Conservation (phyloP, 2,113 vertebrate species). For the Podocnemis expansa region DNA sequence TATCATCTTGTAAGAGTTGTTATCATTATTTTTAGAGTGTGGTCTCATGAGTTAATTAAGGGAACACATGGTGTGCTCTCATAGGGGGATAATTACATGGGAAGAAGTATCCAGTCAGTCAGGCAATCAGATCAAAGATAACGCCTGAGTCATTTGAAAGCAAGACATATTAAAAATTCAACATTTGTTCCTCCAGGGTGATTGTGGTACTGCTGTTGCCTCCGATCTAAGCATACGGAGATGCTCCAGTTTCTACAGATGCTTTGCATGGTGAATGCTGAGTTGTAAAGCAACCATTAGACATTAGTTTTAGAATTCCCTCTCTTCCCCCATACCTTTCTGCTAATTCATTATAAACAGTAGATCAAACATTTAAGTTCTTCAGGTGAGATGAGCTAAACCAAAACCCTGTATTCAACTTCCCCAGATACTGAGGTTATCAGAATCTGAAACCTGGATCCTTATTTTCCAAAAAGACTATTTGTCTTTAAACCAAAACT, state of each 20-base stretch:
- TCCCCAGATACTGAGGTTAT: not conserved
- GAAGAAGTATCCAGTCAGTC: not conserved
- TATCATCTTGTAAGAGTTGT: not conserved
- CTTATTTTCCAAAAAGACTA: not conserved
- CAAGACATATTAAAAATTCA: slow-evolving; percentile 25
- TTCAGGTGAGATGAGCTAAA: not conserved
- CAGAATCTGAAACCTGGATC: not conserved
- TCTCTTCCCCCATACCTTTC: not conserved
- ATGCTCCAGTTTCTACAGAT: not conserved
- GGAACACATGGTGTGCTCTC: not conserved
- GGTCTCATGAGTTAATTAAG: not conserved
- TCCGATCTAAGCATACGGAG: not conserved
- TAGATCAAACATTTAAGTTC: not conserved
- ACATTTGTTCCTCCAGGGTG: slow-evolving; percentile 4
- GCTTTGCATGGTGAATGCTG: not conserved
- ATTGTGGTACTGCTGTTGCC: not conserved
- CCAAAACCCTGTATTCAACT: not conserved
- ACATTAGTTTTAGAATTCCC: not conserved
- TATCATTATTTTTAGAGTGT: not conserved
- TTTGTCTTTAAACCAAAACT: not conserved
- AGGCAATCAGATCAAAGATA: not conserved
- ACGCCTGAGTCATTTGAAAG: not conserved
- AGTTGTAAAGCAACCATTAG: not conserved
- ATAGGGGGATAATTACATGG: not conserved
- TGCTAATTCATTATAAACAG: not conserved